Conservation (phyloP, 2,888 invertebrate genomes). For the Rhopalosiphum nymphaeae region DNA sequence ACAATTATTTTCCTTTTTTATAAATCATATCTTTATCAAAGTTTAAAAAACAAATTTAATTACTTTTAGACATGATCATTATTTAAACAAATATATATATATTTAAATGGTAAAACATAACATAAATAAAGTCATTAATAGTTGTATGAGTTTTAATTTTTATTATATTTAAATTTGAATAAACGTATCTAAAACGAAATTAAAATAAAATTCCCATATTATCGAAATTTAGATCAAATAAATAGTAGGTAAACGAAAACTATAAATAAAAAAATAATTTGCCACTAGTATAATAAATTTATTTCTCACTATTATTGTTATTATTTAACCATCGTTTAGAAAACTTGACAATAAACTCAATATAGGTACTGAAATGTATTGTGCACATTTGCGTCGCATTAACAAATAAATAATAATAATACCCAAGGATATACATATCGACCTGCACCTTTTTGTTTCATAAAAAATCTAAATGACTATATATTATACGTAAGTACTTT, state of each 20-base stretch:
- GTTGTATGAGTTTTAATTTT: not conserved
- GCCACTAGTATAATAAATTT: not conserved
- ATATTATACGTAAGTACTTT: not conserved
- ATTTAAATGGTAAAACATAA: not conserved
- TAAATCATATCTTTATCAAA: not conserved
- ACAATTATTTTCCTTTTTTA: not conserved
- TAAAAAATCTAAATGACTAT: not conserved
- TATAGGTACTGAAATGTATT: not conserved
- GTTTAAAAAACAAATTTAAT: constrained; percentile 3
- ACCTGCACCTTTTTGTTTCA: not conserved
- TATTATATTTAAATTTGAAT: not conserved
- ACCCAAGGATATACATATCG: not conserved
- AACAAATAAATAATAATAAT: constrained; percentile 13
- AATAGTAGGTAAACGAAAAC: not conserved
- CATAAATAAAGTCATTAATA: not conserved
- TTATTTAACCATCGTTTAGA: not conserved
- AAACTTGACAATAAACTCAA: not conserved
- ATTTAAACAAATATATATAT: not conserved
- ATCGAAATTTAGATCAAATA: not conserved
- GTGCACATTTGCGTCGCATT: not conserved
- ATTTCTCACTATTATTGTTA: not conserved
- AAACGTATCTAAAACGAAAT: not conserved
- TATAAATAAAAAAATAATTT: not conserved
- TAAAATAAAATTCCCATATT: not conserved
- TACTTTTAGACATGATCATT: not conserved